Percentiles rank a stretch among this genome's conserved stretches.
These are phyloP conservation scores for Malacosoma neustria DNA, from an alignment of 2,888 invertebrate genomes.

Conservation along the genomic window DNA sequence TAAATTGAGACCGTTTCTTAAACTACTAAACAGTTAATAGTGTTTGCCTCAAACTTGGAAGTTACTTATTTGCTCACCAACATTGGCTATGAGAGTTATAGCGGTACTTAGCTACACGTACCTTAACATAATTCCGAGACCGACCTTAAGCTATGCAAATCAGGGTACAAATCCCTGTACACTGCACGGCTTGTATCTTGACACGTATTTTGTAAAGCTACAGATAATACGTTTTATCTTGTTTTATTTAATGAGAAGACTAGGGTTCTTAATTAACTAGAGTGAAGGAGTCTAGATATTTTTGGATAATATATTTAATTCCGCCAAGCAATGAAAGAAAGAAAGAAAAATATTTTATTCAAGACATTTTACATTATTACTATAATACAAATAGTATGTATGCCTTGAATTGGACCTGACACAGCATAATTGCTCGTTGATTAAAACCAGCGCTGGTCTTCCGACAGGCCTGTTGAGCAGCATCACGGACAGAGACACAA, in stretches of 20 bases:
- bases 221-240: background rate
- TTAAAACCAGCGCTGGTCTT: no score
- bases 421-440: no score
- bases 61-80: constrained; percentile 55
- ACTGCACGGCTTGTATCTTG: constrained; percentile 23
- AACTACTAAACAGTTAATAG: constrained; percentile 64
- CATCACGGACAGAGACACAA: no score
- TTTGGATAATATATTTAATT: no score
- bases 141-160: constrained; percentile 44
- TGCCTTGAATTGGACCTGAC: no score
- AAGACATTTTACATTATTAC: no score
- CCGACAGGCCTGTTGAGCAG: no score
- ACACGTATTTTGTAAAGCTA: background rate
- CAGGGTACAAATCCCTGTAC: constrained; percentile 39
- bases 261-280: no score
- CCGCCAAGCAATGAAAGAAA: no score
- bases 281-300: no score
- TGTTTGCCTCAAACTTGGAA: constrained; percentile 52
- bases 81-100: constrained; percentile 51
- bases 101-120: constrained; percentile 40
- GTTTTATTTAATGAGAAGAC: background rate
- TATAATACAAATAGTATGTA: no score
- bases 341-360: no score
- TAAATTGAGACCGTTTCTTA: constrained; percentile 60
- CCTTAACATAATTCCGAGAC: constrained; percentile 16